Percentiles rank a stretch among this genome's conserved stretches.
These are phyloP conservation scores for Channa maculata DNA, from an alignment of 2,113 vertebrate species.

Conservation along the genomic window DNA sequence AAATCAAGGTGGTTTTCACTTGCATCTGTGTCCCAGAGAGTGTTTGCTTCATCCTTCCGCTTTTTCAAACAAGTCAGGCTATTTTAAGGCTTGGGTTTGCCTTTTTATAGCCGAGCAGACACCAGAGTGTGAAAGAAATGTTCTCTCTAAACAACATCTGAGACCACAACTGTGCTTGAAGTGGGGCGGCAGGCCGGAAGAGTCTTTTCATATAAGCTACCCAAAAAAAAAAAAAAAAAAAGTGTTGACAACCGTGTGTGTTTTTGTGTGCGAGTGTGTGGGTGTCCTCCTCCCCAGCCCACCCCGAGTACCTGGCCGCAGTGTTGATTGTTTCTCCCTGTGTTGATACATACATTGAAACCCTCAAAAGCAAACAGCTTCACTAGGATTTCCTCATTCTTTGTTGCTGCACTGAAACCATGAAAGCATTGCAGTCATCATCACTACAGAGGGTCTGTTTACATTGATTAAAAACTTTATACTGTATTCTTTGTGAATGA, in stretches of 20 bases:
- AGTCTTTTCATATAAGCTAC: slow-evolving; percentile 62
- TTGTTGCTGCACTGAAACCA: slow-evolving; percentile 52
- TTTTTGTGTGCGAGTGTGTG: slow-evolving; percentile 37
- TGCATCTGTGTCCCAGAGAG: slow-evolving; percentile 74
- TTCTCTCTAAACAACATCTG: slow-evolving; percentile 78
- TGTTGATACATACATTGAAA: slow-evolving; percentile 68
- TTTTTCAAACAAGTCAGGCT: slow-evolving; percentile 77
- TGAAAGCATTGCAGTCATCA: slow-evolving; percentile 39
- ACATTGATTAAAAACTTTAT: slow-evolving; percentile 29
- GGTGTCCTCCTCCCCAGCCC: slow-evolving; percentile 40
- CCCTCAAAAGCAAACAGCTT: slow-evolving; percentile 71
- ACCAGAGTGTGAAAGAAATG: slow-evolving; percentile 79
- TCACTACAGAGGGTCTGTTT: slow-evolving; percentile 21
- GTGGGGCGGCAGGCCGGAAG: slow-evolving; percentile 75
- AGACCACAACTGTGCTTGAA: slow-evolving; percentile 80
- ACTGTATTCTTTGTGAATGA: slow-evolving; percentile 15
- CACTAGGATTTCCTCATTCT: slow-evolving; percentile 62
- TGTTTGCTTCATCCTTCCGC: slow-evolving; percentile 81
- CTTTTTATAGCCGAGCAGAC: slow-evolving; percentile 77
- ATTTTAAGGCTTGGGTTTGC: slow-evolving; percentile 77
- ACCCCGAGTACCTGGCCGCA: slow-evolving; percentile 61
- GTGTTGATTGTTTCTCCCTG: slow-evolving; percentile 54
- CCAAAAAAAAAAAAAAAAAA: slow-evolving; percentile 25
- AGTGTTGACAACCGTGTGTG: slow-evolving; percentile 73
- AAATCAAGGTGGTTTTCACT: slow-evolving; percentile 80